phyloP scores from a whole-genome alignment of 2,113 vertebrate genomes.

The Carlito syrichta region DNA sequence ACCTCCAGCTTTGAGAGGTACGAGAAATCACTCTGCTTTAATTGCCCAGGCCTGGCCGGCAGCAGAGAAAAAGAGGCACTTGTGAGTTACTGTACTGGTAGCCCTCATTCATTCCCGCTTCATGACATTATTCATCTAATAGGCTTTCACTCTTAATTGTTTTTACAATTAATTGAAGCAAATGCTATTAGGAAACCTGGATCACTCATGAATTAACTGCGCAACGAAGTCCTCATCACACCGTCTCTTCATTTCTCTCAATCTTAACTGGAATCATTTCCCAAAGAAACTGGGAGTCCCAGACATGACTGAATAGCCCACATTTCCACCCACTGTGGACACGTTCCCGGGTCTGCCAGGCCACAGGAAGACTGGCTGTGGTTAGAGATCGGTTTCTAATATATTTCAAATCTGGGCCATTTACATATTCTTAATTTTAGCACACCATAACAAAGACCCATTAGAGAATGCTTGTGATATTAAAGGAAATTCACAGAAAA shows the following conservation, averaged over 20 bases:
- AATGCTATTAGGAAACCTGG: slow-evolving; percentile 52
- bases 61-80: not conserved
- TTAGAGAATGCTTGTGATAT: not conserved
- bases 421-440: slow-evolving; percentile 14
- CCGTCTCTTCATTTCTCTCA: slow-evolving; percentile 30
- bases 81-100: not conserved
- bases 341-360: not conserved
- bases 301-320: not conserved
- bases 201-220: slow-evolving; percentile 55
- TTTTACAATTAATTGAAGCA: slow-evolving; percentile 64
- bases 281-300: not conserved
- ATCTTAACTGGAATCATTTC: slow-evolving; percentile 56
- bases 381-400: not conserved
- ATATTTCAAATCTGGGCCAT: not conserved
- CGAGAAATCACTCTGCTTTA: not conserved
- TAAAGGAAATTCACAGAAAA: slow-evolving; percentile 25
- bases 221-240: slow-evolving; percentile 16
- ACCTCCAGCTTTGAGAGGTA: not conserved
- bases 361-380: not conserved
- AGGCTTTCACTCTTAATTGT: slow-evolving; percentile 60
- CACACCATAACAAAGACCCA: not conserved
- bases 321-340: not conserved
- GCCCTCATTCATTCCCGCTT: not conserved
- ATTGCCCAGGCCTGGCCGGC: too few relatives aligned
- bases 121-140: slow-evolving; percentile 34